These are phyloP conservation scores for Etheostoma spectabile DNA, from an alignment of 2,113 vertebrate genomes.

Conservation along the genomic window DNA sequence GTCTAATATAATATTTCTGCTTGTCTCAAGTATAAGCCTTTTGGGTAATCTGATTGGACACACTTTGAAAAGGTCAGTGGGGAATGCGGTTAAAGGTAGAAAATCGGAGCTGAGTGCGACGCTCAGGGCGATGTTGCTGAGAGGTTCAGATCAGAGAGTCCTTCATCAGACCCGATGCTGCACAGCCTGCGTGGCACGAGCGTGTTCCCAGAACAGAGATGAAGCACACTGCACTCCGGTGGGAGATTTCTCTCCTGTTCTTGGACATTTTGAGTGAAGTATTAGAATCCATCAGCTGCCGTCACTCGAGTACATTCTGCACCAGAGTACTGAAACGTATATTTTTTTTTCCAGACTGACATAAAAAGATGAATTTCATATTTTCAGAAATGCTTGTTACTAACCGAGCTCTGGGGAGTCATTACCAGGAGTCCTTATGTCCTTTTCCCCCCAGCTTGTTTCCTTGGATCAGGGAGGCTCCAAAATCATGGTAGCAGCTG, in stretches of 20 bases:
- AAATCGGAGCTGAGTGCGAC: not conserved
- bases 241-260: not conserved
- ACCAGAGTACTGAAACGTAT: not conserved
- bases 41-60: not conserved
- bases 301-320: not conserved
- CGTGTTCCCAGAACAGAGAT: not conserved
- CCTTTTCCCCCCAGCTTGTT: too few species aligned
- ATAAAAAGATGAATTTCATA: not conserved
- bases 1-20: not conserved
- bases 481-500: too few species aligned
- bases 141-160: slow-evolving; percentile 4
- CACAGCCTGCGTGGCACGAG: not conserved
- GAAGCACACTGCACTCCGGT: not conserved
- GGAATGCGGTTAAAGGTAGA: not conserved
- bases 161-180: not conserved
- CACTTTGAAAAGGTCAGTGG: not conserved
- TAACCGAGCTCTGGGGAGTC: too few species aligned
- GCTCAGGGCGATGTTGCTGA: not conserved
- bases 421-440: too few species aligned
- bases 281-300: not conserved
- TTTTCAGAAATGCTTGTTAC: too few species aligned
- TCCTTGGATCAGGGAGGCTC: too few species aligned
- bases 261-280: not conserved
- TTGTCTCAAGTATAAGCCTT: not conserved
- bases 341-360: not conserved